phyloP scores from a whole-genome alignment of 2,888 invertebrate genomes.

The Embidobia sp. region DNA sequence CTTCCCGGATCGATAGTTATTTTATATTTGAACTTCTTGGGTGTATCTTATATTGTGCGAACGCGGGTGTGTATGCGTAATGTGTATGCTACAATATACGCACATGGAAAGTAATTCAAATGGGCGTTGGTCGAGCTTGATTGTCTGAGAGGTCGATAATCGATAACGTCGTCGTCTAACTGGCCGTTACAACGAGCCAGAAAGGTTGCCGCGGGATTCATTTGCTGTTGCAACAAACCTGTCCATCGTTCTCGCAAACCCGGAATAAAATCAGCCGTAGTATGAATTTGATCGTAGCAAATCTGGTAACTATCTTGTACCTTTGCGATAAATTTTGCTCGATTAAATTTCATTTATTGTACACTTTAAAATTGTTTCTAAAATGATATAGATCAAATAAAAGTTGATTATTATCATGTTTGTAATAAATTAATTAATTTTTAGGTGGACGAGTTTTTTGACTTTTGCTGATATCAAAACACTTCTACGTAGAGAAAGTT shows the following conservation, averaged over 20 bases:
- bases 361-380: too few species aligned
- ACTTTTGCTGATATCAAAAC: too few species aligned
- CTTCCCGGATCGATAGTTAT: constrained; percentile 19
- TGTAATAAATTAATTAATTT: too few species aligned
- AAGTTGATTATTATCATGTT: too few species aligned
- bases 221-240: constrained; percentile 54
- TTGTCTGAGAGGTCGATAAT: constrained; percentile 62
- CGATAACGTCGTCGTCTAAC: constrained; percentile 59
- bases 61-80: background rate
- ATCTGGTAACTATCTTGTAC: constrained; percentile 31
- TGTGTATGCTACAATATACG: constrained; percentile 39
- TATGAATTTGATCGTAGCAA: constrained; percentile 30
- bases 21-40: constrained; percentile 22
- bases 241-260: constrained; percentile 40
- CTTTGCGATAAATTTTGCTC: constrained; percentile 4
- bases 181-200: constrained; percentile 57
- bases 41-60: constrained; percentile 3
- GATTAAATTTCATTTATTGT: constrained; percentile 16
- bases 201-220: constrained; percentile 59
- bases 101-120: constrained; percentile 56
- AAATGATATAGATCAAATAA: too few species aligned
- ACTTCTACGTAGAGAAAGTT: too few species aligned
- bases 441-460: too few species aligned
- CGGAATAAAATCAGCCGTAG: constrained; percentile 47
- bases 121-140: constrained; percentile 61